A percentile compares a stretch with the other conserved stretches of the same genome.
phyloP scores from a whole-genome alignment of 2,113 vertebrate genomes.

The Tyrannus savana region DNA sequence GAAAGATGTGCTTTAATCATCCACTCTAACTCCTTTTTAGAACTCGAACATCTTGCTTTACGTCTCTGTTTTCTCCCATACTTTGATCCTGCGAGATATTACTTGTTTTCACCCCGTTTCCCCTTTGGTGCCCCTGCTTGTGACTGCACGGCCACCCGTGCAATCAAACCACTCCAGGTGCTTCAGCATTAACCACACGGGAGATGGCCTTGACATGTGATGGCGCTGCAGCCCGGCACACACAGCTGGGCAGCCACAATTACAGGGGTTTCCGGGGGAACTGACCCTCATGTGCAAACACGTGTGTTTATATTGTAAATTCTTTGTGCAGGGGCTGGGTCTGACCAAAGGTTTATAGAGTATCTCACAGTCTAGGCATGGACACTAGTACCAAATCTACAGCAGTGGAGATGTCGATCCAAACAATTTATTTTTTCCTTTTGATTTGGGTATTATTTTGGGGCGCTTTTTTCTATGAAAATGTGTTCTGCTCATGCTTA shows the following conservation, averaged over 20 bases:
- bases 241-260: slow-evolving; percentile 44
- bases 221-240: neutral
- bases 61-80: neutral
- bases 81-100: neutral
- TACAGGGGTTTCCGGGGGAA: neutral
- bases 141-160: neutral
- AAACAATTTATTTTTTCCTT: neutral
- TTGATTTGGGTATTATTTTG: neutral
- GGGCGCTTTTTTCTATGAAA: neutral
- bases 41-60: neutral
- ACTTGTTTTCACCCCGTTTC: neutral
- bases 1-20: neutral
- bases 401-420: neutral
- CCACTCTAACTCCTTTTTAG: neutral
- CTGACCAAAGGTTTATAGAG: neutral
- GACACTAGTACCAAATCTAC: neutral
- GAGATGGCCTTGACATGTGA: neutral
- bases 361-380: neutral
- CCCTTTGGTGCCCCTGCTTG: neutral
- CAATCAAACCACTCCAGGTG: neutral
- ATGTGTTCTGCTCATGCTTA: neutral
- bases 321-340: neutral
- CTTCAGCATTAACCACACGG: neutral
- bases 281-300: slow-evolving; percentile 54
- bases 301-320: slow-evolving; percentile 25